Evolutionary conservation across 1,140 invertebrate species (phyloP).

Genomic region (Diabrotica undecimpunctata): DNA sequence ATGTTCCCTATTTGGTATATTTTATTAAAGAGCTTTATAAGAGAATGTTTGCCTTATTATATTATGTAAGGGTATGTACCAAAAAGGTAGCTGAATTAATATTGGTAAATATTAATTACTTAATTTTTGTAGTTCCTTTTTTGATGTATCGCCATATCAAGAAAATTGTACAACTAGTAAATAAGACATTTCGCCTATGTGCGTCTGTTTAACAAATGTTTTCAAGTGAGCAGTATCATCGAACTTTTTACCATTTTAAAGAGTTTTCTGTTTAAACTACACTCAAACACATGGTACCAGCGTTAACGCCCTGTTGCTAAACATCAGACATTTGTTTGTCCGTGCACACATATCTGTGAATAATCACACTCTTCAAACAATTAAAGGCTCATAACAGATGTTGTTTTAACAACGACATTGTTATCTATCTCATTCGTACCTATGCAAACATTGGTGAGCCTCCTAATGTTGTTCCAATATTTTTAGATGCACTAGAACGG

Average conservation of each 20-base stretch:
- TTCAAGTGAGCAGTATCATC: neutral
- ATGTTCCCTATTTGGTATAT: no score
- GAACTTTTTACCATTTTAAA: neutral
- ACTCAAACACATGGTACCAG: constrained; percentile 2
- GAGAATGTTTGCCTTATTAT: no score
- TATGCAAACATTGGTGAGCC: constrained; percentile 7
- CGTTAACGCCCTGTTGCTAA: neutral
- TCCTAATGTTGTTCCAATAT: constrained; percentile 8
- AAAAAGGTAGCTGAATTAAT: no score
- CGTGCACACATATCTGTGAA: constrained; percentile 5
- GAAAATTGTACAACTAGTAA: no score
- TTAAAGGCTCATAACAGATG: constrained; percentile 2
- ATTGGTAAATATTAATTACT: no score
- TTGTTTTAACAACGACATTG: neutral
- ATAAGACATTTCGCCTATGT: no score
- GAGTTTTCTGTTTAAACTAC: neutral
- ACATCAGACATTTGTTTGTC: neutral
- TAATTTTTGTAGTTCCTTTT: no score
- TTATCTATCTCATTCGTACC: neutral
- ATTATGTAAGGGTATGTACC: no score
- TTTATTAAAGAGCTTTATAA: no score
- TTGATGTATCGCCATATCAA: no score
- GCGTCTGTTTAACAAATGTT: neutral
- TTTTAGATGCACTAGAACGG: neutral
- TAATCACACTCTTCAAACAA: constrained; percentile 7